Evolutionary conservation across 64 coral and sea anemone species (phyloP).

Genomic region (Hydrozoanthus tunicans): DNA sequence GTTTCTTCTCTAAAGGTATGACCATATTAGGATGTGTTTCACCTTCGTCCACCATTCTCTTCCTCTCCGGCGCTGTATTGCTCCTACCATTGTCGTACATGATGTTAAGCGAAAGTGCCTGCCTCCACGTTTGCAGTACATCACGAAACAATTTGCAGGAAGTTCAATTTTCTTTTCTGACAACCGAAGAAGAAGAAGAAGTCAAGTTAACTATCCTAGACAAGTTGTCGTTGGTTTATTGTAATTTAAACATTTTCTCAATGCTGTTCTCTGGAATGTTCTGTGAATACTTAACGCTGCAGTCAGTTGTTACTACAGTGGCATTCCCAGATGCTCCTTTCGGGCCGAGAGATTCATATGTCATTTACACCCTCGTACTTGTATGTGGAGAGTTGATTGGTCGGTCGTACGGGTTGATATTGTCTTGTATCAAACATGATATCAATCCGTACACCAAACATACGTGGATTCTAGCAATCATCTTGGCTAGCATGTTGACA

Average conservation of each 20-base stretch:
- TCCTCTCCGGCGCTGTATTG: background rate
- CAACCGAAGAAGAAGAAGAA: background rate
- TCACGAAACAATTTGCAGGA: background rate
- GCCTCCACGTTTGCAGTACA: background rate
- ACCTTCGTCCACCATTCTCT: background rate
- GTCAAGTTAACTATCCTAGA: background rate
- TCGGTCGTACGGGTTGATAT: conserved; percentile 70
- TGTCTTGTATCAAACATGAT: conserved; percentile 52
- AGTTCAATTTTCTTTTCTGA: background rate
- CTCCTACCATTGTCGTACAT: conserved; percentile 3
- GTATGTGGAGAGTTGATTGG: conserved; percentile 75
- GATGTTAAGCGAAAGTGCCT: background rate
- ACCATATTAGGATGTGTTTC: conserved; percentile 47
- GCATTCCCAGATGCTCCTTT: conserved; percentile 68
- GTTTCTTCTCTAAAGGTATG: background rate
- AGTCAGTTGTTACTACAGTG: conserved; percentile 28
- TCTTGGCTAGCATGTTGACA: conserved; percentile 7
- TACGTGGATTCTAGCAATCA: conserved; percentile 67
- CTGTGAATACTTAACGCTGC: conserved; percentile 28
- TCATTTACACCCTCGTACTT: conserved; percentile 67
- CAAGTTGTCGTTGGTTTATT: background rate
- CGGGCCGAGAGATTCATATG: conserved; percentile 75
- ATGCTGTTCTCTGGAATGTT: conserved; percentile 19
- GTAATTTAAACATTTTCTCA: background rate
- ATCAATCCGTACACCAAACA: conserved; percentile 33